Evolutionary conservation across 2,113 vertebrate species (phyloP), one percentile per base, ranked within the genome.

Genomic region (Suricata suricatta): DNA sequence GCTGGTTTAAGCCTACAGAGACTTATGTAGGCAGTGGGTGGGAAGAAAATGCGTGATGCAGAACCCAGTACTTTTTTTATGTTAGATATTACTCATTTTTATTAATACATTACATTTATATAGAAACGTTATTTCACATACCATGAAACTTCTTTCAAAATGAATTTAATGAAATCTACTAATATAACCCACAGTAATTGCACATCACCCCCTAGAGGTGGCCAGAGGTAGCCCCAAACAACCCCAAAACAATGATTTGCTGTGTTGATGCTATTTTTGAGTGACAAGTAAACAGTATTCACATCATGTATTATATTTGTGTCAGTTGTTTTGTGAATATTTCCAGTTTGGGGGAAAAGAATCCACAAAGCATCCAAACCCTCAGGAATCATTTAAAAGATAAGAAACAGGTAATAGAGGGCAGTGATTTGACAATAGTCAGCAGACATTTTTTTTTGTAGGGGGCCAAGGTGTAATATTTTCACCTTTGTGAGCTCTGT

Each of bases 41-140:
- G 60, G 64, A 57, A 94, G 35, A 74, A 96, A 93, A 93, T 31
- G 52, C 44, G 50, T 4, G 38, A 93, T 93, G 52, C 33, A 50
- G 23, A 93, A 57, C 41, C 29, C 33, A 96, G 64, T 21, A 33
- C 8, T 80, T 95, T 35, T 89, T 93, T 92, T 63, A 71, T 71
- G 76, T 79, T 38, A 38, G 23, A 71, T 92, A 90, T 84, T 95
- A 27, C 63, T 97, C 79, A 95, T 72, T 95, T 96, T 97, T 92
- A 92, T 95, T 80, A 88, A 71, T 44, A 81, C 17, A 31, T 60
- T 96, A 11, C 16, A 76, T 90, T 85, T 74, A 52, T 47, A 91
- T 71, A 35, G 35, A 76, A 93, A 50, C 3, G 35, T 74, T 50
- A 27, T 95, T 95, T 96, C 57, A 77, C 16, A 64, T 74, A 86